Conservation (phyloP, 2,888 invertebrate species). For the Eristalis intricaria region DNA sequence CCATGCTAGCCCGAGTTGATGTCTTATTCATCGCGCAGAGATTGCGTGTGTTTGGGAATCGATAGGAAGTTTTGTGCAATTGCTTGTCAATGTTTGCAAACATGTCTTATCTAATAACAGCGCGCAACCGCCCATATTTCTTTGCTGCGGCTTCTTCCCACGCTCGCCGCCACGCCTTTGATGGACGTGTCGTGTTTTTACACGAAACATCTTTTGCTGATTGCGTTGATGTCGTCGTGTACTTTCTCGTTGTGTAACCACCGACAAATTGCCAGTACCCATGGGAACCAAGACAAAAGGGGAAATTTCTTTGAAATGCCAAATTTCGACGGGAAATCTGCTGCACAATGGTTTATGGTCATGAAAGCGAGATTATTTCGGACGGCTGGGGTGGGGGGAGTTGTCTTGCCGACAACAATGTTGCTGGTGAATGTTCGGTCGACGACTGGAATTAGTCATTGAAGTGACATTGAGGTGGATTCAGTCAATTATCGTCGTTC, state of each 20-base stretch:
- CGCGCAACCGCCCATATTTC: neutral
- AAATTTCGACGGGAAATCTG: neutral
- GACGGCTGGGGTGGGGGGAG: neutral
- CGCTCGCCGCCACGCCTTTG: neutral
- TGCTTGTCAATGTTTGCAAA: neutral
- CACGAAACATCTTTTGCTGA: neutral
- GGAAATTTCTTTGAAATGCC: neutral
- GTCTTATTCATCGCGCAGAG: neutral
- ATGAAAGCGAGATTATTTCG: neutral
- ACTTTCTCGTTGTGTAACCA: neutral
- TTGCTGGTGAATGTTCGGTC: no score
- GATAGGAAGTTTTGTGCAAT: neutral
- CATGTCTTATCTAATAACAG: neutral
- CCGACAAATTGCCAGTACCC: neutral
- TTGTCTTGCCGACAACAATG: neutral
- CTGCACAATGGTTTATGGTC: neutral
- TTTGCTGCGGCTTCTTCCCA: neutral
- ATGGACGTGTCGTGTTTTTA: neutral
- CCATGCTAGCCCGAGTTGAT: neutral
- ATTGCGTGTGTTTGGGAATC: neutral
- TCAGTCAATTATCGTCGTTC: no score
- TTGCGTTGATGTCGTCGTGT: neutral
- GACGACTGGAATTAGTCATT: no score
- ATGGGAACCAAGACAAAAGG: neutral
- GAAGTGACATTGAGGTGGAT: no score